A percentile compares a stretch with the other conserved stretches of the same genome.
phyloP scores from a whole-genome alignment of 2,888 invertebrate genomes.

The Pterobdella sp. region DNA sequence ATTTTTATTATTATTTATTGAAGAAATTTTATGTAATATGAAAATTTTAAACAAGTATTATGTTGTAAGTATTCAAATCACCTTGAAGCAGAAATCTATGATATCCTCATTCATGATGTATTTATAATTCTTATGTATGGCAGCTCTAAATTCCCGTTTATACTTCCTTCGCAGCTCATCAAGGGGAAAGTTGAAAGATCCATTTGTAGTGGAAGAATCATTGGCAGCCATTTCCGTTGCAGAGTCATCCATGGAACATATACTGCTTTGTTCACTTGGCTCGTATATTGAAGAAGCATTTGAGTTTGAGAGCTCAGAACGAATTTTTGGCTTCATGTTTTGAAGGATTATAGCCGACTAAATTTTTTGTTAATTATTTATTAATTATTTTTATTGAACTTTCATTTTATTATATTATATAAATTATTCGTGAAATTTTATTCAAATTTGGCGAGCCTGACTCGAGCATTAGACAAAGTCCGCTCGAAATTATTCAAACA shows the following conservation, averaged over 20 bases:
- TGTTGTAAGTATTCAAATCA: not conserved
- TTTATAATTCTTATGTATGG: slow-evolving; percentile 20
- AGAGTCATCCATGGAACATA: slow-evolving; percentile 20
- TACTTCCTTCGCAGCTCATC: slow-evolving; percentile 21
- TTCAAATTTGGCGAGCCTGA: no score
- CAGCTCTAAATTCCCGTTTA: slow-evolving; percentile 22
- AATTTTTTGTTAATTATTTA: no score
- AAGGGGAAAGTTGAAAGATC: slow-evolving; percentile 11
- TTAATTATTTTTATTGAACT: no score
- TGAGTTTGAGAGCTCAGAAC: slow-evolving; percentile 6
- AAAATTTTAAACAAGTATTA: not conserved
- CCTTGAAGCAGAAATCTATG: slow-evolving; percentile 11
- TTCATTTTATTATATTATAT: no score
- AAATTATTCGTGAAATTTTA: no score
- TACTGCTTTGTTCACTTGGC: slow-evolving; percentile 20
- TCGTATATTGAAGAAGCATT: slow-evolving; percentile 21
- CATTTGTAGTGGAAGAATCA: slow-evolving; percentile 4
- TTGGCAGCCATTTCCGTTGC: slow-evolving; percentile 2
- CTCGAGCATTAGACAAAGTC: no score
- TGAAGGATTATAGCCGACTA: no score
- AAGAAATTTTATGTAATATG: no score
- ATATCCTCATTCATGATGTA: slow-evolving; percentile 22
- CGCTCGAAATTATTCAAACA: no score
- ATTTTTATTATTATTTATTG: no score
- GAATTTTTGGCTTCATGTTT: not conserved